These are phyloP conservation scores for Nemotelus pantherinus DNA, from an alignment of 2,888 invertebrate species.

Conservation along the genomic window DNA sequence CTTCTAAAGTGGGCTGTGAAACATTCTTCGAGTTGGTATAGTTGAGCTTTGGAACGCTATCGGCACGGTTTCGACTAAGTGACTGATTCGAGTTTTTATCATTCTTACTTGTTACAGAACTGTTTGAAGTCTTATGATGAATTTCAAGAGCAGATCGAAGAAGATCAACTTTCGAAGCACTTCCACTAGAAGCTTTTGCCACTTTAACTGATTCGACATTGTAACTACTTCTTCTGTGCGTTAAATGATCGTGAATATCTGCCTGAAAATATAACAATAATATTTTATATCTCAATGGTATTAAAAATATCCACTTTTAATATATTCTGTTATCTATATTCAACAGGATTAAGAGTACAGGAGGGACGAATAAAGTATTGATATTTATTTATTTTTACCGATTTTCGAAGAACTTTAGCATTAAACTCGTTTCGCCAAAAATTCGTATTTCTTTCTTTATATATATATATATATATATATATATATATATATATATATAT, in stretches of 20 bases:
- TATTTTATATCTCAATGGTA: conserved; percentile 8
- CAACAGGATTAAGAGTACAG: no score
- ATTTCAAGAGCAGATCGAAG: conserved; percentile 77
- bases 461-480: not conserved
- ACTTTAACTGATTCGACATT: conserved; percentile 63
- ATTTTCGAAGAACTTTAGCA: no score
- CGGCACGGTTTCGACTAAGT: conserved; percentile 68
- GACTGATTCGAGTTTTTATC: conserved; percentile 71
- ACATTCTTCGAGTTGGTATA: conserved; percentile 69
- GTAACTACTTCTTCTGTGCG: conserved; percentile 65
- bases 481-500: conserved; percentile 1
- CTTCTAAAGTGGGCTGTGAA: conserved; percentile 68
- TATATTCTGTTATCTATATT: no score
- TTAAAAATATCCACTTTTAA: no score
- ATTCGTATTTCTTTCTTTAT: not conserved
- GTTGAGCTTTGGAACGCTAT: conserved; percentile 72
- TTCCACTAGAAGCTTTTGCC: conserved; percentile 61
- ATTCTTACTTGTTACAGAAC: conserved; percentile 65
- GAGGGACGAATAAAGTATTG: no score
- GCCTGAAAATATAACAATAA: conserved; percentile 59
- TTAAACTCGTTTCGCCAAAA: no score
- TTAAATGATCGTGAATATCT: conserved; percentile 64
- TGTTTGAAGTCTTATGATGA: conserved; percentile 67
- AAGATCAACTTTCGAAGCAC: conserved; percentile 70
- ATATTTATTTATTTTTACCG: no score